Evolutionary conservation across 2,888 invertebrate genomes (phyloP), one percentile per base, ranked within the genome.

Genomic region (Aphodius granarius): DNA sequence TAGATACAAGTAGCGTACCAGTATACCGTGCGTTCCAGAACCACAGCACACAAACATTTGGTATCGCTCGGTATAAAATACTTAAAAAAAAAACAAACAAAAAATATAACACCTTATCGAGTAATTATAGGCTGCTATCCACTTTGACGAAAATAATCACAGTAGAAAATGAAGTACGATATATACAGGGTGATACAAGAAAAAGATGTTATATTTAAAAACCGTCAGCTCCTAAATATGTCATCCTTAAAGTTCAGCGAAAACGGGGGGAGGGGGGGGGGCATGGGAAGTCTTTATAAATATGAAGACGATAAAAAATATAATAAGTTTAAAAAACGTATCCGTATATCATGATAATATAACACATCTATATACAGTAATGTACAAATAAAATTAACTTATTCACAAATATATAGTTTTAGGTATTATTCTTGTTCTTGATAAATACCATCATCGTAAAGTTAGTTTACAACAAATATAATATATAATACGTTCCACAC

Each of bases 361-460:
- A 76, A 76, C 73, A 76, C 71, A 73, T 73, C 71, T 76, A 76
- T 76, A 23, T 76, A 76, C 76, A 76, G 20, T 73, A 76, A 76
- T 76, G 73, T 76, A 76, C 76, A 76, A 70, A 71, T 72, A 71
- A 75, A 75, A 68, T 15, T 73, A 76, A 73, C 73, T 73, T 73
- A 76, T 76, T 76, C 76, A 76, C 73, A 76, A 76, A 71, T 75
- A 23, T 73, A 68, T 72, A 62, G 20, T 63, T 72, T 18, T 72
- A 6, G 17, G 20, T 63, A 72, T 62, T 72, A 16, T n/a, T 62
- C 3, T 18, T 17, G 1, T 15, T 13, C n/a, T 18, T 22, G 22
- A n/a, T n/a, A n/a, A n/a, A n/a, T n/a, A 21, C 16, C 5, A 21
- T 68, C 5, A 65, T 68, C 19, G 9, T 68, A 68, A 22, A n/a